phyloP scores from a whole-genome alignment of 2,797 vertebrate species.

The Tragelaphus oryx region DNA sequence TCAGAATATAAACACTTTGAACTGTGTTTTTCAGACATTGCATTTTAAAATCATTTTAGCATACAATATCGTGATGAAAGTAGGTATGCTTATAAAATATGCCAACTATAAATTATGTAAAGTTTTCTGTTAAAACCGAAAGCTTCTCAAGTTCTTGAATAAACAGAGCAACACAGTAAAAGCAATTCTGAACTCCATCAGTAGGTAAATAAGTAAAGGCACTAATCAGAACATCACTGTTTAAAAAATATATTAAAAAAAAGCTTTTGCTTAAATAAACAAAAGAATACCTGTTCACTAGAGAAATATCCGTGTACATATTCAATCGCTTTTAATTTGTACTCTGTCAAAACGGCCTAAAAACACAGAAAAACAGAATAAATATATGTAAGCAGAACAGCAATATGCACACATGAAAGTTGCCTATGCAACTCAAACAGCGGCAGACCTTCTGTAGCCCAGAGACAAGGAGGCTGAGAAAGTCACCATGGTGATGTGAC shows the following conservation, averaged over 20 bases:
- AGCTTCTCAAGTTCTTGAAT: neutral
- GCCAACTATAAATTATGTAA: neutral
- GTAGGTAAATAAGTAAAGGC: neutral
- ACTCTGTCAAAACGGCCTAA: constrained; percentile 97
- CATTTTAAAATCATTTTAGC: neutral
- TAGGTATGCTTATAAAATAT: neutral
- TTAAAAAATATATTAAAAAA: neutral
- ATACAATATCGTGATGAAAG: neutral
- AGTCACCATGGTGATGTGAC: neutral
- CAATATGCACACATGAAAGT: neutral
- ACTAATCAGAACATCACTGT: neutral
- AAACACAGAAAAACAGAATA: neutral
- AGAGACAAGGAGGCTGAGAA: neutral
- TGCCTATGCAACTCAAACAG: neutral
- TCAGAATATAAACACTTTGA: constrained; percentile 12
- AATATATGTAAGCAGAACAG: neutral
- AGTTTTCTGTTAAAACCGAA: neutral
- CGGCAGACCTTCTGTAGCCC: neutral
- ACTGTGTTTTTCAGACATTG: neutral
- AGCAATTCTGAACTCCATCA: neutral
- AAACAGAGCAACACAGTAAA: neutral
- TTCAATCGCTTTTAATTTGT: constrained; percentile 96
- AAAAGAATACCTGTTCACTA: constrained; percentile 92
- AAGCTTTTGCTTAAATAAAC: neutral
- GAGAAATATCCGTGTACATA: constrained; percentile 99